Percentiles rank a stretch among this genome's conserved stretches.
Conservation (phyloP, 2,888 invertebrate genomes). For the Diarsia dahlii region DNA sequence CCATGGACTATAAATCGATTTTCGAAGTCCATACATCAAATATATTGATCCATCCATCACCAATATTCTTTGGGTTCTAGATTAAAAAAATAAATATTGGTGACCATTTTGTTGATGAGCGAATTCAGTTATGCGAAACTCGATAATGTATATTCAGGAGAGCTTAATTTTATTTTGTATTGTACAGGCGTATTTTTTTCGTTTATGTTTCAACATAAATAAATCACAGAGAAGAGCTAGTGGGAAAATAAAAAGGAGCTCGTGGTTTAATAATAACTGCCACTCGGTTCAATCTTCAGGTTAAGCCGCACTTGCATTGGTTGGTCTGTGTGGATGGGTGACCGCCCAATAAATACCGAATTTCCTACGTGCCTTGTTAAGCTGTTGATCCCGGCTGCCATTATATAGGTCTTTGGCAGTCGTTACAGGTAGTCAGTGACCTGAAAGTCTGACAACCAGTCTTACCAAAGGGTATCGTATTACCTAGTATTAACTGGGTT, state of each 20-base stretch:
- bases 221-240: too few species aligned
- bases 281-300: neutral
- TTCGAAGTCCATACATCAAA: constrained; percentile 58
- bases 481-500: too few species aligned
- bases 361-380: too few species aligned
- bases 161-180: neutral
- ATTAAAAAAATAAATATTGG: constrained; percentile 46
- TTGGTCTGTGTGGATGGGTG: too few species aligned
- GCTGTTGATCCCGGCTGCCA: too few species aligned
- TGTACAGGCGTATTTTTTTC: neutral
- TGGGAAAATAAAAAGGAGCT: too few species aligned
- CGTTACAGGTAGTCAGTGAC: too few species aligned
- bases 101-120: constrained; percentile 31
- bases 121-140: constrained; percentile 35
- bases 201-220: neutral
- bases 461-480: too few species aligned
- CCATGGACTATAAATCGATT: constrained; percentile 53
- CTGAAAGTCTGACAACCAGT: too few species aligned
- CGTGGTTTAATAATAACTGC: neutral
- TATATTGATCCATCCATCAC: constrained; percentile 65
- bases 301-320: too few species aligned
- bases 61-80: constrained; percentile 28
- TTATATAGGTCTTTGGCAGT: too few species aligned
- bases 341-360: too few species aligned
- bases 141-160: constrained; percentile 12